These are phyloP conservation scores for Pocota personata DNA, from an alignment of 2,888 invertebrate genomes.

Conservation along the genomic window DNA sequence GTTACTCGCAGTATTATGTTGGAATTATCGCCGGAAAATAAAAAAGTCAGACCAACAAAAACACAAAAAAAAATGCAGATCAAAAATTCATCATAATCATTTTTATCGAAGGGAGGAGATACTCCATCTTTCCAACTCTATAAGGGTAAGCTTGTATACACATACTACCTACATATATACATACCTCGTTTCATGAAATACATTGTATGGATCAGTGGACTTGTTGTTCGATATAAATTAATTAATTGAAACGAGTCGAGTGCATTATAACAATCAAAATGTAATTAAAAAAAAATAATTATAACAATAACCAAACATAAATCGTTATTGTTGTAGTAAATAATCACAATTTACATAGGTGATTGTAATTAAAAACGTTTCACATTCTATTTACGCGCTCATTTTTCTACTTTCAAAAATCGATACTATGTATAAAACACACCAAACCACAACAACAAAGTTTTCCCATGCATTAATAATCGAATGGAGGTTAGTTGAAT, in stretches of 20 bases:
- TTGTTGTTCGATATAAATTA: conserved; percentile 44
- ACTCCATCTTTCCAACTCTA: background rate
- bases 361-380: conserved; percentile 22
- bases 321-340: background rate
- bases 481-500: background rate
- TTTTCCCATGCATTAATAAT: conserved; percentile 40
- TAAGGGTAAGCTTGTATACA: background rate
- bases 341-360: conserved; percentile 17
- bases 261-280: conserved; percentile 47
- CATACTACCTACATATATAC: background rate
- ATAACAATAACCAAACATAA: conserved; percentile 2
- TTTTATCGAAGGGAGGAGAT: conserved; percentile 39
- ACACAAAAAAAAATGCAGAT: conserved; percentile 30
- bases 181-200: background rate
- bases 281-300: conserved; percentile 38
- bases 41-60: conserved; percentile 24
- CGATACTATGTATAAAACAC: background rate
- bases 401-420: background rate
- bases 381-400: background rate
- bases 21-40: conserved; percentile 49
- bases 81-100: conserved; percentile 73
- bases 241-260: conserved; percentile 51
- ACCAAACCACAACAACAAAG: conserved; percentile 21
- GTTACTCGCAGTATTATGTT: conserved; percentile 34
- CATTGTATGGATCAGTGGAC: conserved; percentile 46